These are phyloP conservation scores for Syngnathus typhle DNA, from an alignment of 2,113 vertebrate species.

Conservation along the genomic window DNA sequence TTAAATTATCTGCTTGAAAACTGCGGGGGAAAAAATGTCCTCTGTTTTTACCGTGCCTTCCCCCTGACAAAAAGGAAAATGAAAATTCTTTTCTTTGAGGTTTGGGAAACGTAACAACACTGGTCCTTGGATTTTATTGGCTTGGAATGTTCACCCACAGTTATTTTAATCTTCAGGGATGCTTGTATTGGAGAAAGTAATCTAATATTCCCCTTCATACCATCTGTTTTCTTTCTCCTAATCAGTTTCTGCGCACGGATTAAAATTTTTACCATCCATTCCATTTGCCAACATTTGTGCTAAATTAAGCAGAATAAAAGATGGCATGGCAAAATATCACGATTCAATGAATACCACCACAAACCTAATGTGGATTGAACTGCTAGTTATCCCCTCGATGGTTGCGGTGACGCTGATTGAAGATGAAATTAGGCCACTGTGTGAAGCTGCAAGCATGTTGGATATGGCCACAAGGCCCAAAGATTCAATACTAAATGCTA, in stretches of 20 bases:
- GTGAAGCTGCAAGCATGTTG: conserved; percentile 44
- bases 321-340: conserved; percentile 12
- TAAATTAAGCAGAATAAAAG: conserved; percentile 32
- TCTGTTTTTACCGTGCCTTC: neutral
- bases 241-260: conserved; percentile 16
- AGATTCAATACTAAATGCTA: conserved; percentile 62
- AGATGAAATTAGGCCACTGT: conserved; percentile 68
- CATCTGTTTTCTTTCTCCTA: conserved; percentile 45
- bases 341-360: conserved; percentile 32
- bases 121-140: conserved; percentile 14
- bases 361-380: conserved; percentile 30
- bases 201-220: conserved; percentile 34
- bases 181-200: conserved; percentile 18
- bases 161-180: conserved; percentile 40
- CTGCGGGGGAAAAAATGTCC: neutral
- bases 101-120: conserved; percentile 18
- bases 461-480: conserved; percentile 53
- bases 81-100: conserved; percentile 22
- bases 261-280: conserved; percentile 7
- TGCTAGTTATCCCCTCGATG: conserved; percentile 48
- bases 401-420: conserved; percentile 63
- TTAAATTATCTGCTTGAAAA: neutral
- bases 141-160: conserved; percentile 29
- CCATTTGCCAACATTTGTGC: conserved; percentile 9
- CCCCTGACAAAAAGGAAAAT: neutral